Conservation (phyloP, 2,888 invertebrate genomes). For the Ochlodes sylvanus region DNA sequence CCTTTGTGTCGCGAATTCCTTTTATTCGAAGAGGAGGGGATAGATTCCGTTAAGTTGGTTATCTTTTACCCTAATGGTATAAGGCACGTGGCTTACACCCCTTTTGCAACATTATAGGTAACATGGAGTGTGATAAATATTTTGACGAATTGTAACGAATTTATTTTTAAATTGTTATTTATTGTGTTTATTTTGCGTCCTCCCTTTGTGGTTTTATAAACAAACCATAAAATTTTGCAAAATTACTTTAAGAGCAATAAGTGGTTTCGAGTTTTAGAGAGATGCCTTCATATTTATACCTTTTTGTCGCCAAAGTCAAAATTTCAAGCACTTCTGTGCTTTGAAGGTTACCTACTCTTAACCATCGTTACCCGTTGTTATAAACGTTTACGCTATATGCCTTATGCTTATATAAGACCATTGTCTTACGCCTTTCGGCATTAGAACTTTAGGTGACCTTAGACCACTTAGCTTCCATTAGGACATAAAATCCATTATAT, state of each 20-base stretch:
- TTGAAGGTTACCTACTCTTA: too few relatives aligned
- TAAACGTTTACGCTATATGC: too few relatives aligned
- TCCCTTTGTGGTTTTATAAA: background rate
- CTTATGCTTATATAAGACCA: too few relatives aligned
- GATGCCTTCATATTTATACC: too few relatives aligned
- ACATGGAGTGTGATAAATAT: slow-evolving; percentile 72
- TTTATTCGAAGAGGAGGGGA: slow-evolving; percentile 32
- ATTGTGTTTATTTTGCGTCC: slow-evolving; percentile 16
- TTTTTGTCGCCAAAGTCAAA: background rate
- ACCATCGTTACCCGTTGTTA: too few relatives aligned
- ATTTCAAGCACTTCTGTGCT: background rate
- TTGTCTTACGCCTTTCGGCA: too few relatives aligned
- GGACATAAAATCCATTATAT: too few relatives aligned
- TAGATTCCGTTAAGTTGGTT: slow-evolving; percentile 56
- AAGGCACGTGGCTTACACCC: slow-evolving; percentile 70
- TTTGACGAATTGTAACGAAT: slow-evolving; percentile 68
- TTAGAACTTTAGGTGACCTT: too few relatives aligned
- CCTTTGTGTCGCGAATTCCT: slow-evolving; percentile 24
- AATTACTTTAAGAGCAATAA: too few relatives aligned
- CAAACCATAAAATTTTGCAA: too few relatives aligned
- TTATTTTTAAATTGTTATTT: slow-evolving; percentile 56
- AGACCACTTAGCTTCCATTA: too few relatives aligned
- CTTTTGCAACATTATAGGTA: slow-evolving; percentile 62
- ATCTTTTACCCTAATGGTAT: slow-evolving; percentile 54
- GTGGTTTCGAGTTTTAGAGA: too few relatives aligned